Conservation (phyloP, 2,888 invertebrate genomes). For the Alviniconcha strummeri region DNA sequence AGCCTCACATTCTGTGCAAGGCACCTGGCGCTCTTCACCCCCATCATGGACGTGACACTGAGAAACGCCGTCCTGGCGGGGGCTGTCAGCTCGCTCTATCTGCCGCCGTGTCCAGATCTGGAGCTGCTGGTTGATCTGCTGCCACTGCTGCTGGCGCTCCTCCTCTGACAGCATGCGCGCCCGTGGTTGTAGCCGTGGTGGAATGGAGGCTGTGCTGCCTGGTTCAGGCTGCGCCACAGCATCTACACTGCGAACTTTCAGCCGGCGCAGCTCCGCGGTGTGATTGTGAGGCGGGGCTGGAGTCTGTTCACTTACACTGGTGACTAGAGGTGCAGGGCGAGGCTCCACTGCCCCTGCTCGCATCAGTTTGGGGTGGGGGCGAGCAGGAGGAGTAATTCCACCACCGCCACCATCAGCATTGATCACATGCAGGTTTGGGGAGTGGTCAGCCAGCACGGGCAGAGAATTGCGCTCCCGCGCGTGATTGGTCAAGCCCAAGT, state of each 20-base stretch:
- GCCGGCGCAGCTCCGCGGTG: conserved; percentile 27
- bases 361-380: conserved; percentile 27
- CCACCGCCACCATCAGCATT: not conserved
- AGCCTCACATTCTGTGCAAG: conserved; percentile 27
- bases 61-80: conserved; percentile 9
- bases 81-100: conserved; percentile 46
- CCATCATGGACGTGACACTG: conserved; percentile 28
- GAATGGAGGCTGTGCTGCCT: conserved; percentile 46
- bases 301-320: conserved; percentile 41
- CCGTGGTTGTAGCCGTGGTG: conserved; percentile 55
- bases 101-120: conserved; percentile 67
- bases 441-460: conserved; percentile 43
- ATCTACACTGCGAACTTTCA: conserved; percentile 42
- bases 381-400: conserved; percentile 11
- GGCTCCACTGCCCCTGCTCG: conserved; percentile 30
- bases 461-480: conserved; percentile 28
- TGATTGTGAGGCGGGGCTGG: conserved; percentile 18
- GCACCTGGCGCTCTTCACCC: conserved; percentile 20
- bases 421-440: conserved; percentile 11
- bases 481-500: conserved; percentile 35
- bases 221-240: conserved; percentile 26
- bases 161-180: conserved; percentile 61
- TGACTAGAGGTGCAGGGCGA: conserved; percentile 36
- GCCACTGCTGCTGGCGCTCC: conserved; percentile 64
- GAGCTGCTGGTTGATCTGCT: conserved; percentile 66